phyloP scores from a whole-genome alignment of 2,113 vertebrate species.

The Promerops cafer region DNA sequence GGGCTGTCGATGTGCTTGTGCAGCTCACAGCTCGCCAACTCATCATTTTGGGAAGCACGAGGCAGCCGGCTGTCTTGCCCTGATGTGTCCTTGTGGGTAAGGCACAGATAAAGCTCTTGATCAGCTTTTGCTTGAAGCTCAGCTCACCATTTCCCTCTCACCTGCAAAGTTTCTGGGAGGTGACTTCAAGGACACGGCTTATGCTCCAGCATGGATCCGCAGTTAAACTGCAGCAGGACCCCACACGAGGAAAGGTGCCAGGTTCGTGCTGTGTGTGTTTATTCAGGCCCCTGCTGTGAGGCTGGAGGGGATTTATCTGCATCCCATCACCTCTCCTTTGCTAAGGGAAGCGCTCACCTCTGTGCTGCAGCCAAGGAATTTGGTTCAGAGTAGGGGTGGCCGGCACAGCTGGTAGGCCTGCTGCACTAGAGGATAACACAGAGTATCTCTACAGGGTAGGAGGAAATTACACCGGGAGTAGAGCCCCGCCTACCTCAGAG shows the following conservation, averaged over 20 bases:
- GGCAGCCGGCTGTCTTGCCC: not conserved
- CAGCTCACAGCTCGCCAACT: not conserved
- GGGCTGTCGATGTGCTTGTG: not conserved
- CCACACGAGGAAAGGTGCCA: rapidly evolving
- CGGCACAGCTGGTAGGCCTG: not conserved
- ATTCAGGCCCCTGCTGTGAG: not conserved
- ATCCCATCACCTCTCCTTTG: not conserved
- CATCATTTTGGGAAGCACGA: not conserved
- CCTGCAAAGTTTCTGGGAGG: not conserved
- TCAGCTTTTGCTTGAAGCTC: not conserved
- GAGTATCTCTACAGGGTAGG: rapidly evolving
- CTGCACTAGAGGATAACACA: not conserved
- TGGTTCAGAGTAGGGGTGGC: not conserved
- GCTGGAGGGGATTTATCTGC: not conserved
- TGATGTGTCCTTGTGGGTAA: not conserved
- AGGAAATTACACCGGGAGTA: not conserved
- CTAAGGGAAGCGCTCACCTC: not conserved
- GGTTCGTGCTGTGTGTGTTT: not conserved
- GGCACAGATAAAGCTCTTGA: not conserved
- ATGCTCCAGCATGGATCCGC: not conserved
- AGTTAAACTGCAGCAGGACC: not conserved
- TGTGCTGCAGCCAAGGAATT: not conserved
- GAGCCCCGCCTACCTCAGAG: not conserved
- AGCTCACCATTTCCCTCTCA: not conserved
- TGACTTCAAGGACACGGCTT: rapidly evolving